A percentile compares a stretch with the other conserved stretches of the same genome.
These are phyloP conservation scores for Petrolisthes cinctipes DNA, from an alignment of 2,888 invertebrate species.

Conservation along the genomic window DNA sequence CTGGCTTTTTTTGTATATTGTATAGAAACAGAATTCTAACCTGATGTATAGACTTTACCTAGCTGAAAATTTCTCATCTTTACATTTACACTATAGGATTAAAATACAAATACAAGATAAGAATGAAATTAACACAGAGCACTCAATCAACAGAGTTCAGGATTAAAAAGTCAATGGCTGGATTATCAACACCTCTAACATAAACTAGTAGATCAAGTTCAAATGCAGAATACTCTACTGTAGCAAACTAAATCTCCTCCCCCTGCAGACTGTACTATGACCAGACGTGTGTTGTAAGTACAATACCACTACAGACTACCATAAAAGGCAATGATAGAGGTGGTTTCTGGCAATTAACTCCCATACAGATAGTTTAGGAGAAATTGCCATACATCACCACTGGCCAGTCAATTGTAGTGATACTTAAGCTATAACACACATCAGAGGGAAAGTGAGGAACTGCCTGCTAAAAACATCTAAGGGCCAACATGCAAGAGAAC, in stretches of 20 bases:
- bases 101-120: constrained; percentile 6
- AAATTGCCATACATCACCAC: too few species aligned
- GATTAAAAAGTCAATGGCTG: background rate
- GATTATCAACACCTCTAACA: constrained; percentile 1
- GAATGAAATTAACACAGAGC: background rate
- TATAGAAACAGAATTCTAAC: constrained; percentile 11
- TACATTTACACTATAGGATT: constrained; percentile 15
- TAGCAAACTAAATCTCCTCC: background rate
- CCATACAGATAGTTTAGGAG: too few species aligned
- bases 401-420: too few species aligned
- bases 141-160: background rate
- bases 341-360: too few species aligned
- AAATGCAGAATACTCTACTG: background rate
- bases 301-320: too few species aligned
- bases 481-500: too few species aligned
- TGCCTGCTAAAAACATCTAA: too few species aligned
- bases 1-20: constrained; percentile 7
- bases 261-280: background rate
- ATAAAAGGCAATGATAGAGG: too few species aligned
- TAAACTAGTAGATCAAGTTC: background rate
- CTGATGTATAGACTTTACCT: constrained; percentile 11
- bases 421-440: too few species aligned
- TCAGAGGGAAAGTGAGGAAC: too few species aligned
- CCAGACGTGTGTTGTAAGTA: background rate
- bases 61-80: constrained; percentile 10